A percentile compares a stretch with the other conserved stretches of the same genome.
phyloP scores from a whole-genome alignment of 2,797 vertebrate species.

The Mico argentatus region DNA sequence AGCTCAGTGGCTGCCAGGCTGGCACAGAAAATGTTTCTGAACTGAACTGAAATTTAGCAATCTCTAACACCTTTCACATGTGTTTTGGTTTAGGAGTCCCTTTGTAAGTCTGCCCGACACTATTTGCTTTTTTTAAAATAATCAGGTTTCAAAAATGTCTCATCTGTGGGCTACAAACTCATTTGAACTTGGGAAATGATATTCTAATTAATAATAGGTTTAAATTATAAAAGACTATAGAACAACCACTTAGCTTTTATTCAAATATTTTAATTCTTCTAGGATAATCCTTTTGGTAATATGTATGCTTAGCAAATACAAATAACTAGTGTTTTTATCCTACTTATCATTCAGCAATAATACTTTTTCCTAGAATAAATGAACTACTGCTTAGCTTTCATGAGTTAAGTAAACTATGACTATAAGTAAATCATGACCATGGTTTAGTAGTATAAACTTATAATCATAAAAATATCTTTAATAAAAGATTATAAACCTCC shows the following conservation, averaged over 20 bases:
- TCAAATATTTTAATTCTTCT: slow-evolving; percentile 63
- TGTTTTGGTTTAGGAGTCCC: slow-evolving; percentile 55
- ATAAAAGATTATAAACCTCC: neutral
- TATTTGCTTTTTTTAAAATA: slow-evolving; percentile 32
- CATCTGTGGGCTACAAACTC: slow-evolving; percentile 35
- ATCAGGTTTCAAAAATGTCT: slow-evolving; percentile 20
- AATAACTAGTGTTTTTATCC: slow-evolving; percentile 18
- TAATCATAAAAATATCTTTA: neutral
- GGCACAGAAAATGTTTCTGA: slow-evolving; percentile 57
- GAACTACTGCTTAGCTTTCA: slow-evolving; percentile 41
- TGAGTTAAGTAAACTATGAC: slow-evolving; percentile 55
- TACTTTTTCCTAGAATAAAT: slow-evolving; percentile 41
- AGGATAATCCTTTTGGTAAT: slow-evolving; percentile 28
- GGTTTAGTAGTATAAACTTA: slow-evolving; percentile 47
- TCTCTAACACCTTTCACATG: slow-evolving; percentile 31
- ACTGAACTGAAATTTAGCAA: slow-evolving; percentile 30
- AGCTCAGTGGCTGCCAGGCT: slow-evolving; percentile 12
- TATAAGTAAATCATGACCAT: slow-evolving; percentile 1
- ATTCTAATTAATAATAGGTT: slow-evolving; percentile 52
- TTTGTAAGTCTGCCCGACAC: slow-evolving; percentile 46
- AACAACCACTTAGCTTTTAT: slow-evolving; percentile 53
- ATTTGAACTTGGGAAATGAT: slow-evolving; percentile 27
- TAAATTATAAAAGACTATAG: slow-evolving; percentile 23
- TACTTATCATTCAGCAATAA: slow-evolving; percentile 33
- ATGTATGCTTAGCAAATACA: neutral